A percentile compares a stretch with the other conserved stretches of the same genome.
phyloP scores from a whole-genome alignment of 2,113 vertebrate species.

The Ophiodon elongatus region DNA sequence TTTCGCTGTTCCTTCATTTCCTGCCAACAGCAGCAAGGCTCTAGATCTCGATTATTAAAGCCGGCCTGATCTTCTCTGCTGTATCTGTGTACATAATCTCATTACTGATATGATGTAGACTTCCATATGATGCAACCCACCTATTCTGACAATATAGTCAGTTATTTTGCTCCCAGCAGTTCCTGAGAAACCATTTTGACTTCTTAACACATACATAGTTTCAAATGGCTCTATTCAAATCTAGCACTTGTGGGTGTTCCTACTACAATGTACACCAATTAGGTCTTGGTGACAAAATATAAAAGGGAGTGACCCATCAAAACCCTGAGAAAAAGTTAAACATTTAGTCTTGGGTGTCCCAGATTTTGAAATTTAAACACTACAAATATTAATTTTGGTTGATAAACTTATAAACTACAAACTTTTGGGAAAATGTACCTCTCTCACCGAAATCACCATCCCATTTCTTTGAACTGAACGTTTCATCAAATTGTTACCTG shows the following conservation, averaged over 20 bases:
- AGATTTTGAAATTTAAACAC: not conserved
- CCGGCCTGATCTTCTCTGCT: slow-evolving; percentile 11
- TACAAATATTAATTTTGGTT: not conserved
- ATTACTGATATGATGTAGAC: slow-evolving; percentile 9
- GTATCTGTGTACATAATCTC: slow-evolving; percentile 19
- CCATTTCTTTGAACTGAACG: not conserved
- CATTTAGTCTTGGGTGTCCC: not conserved
- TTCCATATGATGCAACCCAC: not conserved
- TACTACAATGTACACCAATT: not conserved
- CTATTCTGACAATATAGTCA: not conserved
- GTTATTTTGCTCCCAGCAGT: not conserved
- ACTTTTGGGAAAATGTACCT: not conserved
- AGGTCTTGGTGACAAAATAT: not conserved
- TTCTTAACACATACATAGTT: not conserved
- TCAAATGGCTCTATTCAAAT: not conserved
- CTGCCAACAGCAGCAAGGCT: slow-evolving; percentile 44
- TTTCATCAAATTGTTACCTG: slow-evolving; percentile 76
- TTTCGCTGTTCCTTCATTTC: slow-evolving; percentile 57
- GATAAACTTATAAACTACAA: not conserved
- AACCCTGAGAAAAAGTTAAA: not conserved
- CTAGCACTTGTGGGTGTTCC: not conserved
- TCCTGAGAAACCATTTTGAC: not conserved
- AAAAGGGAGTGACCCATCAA: not conserved
- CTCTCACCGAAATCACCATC: not conserved
- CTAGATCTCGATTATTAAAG: slow-evolving; percentile 21